Evolutionary conservation across 2,888 invertebrate species (phyloP), one percentile per base, ranked within the genome.

Genomic region (Antheraea yamamai): DNA sequence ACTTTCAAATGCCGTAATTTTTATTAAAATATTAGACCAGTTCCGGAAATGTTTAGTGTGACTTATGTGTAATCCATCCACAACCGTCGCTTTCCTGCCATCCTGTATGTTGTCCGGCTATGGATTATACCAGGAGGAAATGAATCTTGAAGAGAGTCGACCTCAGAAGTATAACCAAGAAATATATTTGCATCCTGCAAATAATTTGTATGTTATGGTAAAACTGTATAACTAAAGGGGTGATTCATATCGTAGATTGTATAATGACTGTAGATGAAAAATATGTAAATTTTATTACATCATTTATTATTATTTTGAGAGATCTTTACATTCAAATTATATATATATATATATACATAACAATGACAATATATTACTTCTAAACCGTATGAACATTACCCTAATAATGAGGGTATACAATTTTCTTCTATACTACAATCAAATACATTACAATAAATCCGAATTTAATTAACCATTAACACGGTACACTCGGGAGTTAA

Each of bases 381-480:
- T n/a, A 39, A 39, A 39, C 35, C 35, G 70, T 20, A 70, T 39
- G 12, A 70, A 39, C n/a, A 39, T 35, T 39, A 70, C 70, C 70
- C 70, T 2, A 70, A 70, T 70, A 39, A 70, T 35, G n/a, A 20
- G 70, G 39, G 39, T 39, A 70, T 70, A 20, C 47, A n/a, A 35
- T 39, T 39, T 39, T 39, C 70, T 70, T 70, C n/a, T 39, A 39
- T 8, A 39, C 70, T 70, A 70, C 7, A 70, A 35, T 39, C 16
- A 39, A n/a, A 39, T 68, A 68, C 20, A 68, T 35, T 68, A 68
- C 6, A 35, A 30, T 70, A n/a, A 70, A 39, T n/a, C 20, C 10
- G 70, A 70, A 39, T 39, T 39, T 70, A 66, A 30, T 30, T 66
- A 66, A 66, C 16, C 26, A 66, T 30, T 66, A 66, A 66, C 16